Conservation (phyloP, 2,888 invertebrate species). For the Caradrina clavipalpis region DNA sequence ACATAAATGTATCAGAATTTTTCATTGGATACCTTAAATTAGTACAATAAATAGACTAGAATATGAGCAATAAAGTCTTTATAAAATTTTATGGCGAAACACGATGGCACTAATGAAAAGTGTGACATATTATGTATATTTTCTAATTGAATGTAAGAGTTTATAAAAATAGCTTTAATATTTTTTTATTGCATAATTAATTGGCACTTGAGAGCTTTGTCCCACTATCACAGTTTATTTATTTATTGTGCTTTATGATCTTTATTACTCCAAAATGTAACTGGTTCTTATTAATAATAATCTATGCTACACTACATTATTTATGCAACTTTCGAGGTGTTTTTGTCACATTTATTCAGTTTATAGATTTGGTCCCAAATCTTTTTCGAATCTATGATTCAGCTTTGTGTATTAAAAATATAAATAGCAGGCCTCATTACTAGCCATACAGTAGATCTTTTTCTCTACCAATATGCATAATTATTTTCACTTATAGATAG, state of each 20-base stretch:
- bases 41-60: constrained; percentile 87
- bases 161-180: constrained; percentile 63
- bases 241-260: constrained; percentile 80
- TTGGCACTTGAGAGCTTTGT: constrained; percentile 82
- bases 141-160: constrained; percentile 52
- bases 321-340: constrained; percentile 49
- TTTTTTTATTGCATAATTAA: constrained; percentile 63
- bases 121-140: constrained; percentile 54
- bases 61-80: constrained; percentile 89
- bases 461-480: constrained; percentile 41
- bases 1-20: constrained; percentile 57
- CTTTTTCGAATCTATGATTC: constrained; percentile 78
- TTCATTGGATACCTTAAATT: constrained; percentile 59
- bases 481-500: constrained; percentile 66
- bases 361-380: constrained; percentile 75
- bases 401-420: constrained; percentile 50
- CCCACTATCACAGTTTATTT: constrained; percentile 84
- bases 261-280: constrained; percentile 72
- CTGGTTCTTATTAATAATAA: constrained; percentile 62
- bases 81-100: constrained; percentile 82
- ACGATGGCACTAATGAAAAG: constrained; percentile 81
- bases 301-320: constrained; percentile 56
- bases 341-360: constrained; percentile 49
- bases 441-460: constrained; percentile 40
- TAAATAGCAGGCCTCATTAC: constrained; percentile 55